A percentile compares a stretch with the other conserved stretches of the same genome.
phyloP scores from a whole-genome alignment of 2,888 invertebrate genomes.

The Xylota sylvarum region DNA sequence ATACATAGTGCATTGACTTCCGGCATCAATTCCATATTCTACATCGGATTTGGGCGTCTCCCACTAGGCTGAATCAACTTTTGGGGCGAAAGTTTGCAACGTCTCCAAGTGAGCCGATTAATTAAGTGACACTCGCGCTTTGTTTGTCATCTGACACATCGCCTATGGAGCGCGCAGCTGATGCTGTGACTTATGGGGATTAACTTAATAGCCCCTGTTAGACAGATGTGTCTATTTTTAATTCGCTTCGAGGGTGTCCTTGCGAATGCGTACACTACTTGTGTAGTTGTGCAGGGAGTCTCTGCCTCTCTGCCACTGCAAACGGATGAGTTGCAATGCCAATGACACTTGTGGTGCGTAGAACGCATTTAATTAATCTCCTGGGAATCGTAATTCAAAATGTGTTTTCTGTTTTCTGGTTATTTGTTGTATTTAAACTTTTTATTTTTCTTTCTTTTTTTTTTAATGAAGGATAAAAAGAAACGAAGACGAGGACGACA shows the following conservation, averaged over 20 bases:
- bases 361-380: constrained; percentile 67
- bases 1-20: constrained; percentile 37
- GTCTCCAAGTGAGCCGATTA: constrained; percentile 27
- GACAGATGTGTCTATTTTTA: constrained; percentile 59
- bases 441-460: constrained; percentile 14
- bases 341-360: constrained; percentile 59
- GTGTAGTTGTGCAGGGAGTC: not conserved
- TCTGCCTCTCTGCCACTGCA: not conserved
- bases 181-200: constrained; percentile 47
- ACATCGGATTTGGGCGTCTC: constrained; percentile 22
- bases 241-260: constrained; percentile 37
- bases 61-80: constrained; percentile 4
- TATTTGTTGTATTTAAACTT: not conserved
- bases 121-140: constrained; percentile 59
- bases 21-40: constrained; percentile 52
- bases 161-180: constrained; percentile 31
- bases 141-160: constrained; percentile 47
- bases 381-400: constrained; percentile 65
- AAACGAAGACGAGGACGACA: constrained; percentile 6
- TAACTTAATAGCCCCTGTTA: constrained; percentile 43
- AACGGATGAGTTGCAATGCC: constrained; percentile 50
- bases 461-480: constrained; percentile 16
- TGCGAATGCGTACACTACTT: constrained; percentile 29
- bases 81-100: constrained; percentile 10
- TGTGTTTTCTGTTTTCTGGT: constrained; percentile 12